phyloP scores from a whole-genome alignment of 2,113 vertebrate species.

The Elephas maximus region DNA sequence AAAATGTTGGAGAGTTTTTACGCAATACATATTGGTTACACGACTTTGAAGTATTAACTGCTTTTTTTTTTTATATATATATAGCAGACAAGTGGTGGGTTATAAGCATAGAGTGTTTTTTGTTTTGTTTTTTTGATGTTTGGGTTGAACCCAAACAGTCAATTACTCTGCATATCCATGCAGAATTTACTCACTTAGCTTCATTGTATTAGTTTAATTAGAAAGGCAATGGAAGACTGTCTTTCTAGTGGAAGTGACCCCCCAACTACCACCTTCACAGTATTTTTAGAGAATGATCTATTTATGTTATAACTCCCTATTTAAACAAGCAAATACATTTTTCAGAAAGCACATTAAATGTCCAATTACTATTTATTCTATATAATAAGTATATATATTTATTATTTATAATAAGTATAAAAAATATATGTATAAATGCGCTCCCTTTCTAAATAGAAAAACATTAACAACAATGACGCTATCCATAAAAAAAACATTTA shows the following conservation, averaged over 20 bases:
- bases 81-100: background rate
- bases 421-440: background rate
- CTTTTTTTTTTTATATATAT: background rate
- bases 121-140: constrained; percentile 15
- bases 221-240: background rate
- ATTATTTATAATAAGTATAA: background rate
- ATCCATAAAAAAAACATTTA: background rate
- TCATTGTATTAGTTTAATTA: constrained; percentile 60
- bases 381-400: background rate
- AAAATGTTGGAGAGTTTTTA: background rate
- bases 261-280: background rate
- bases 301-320: background rate
- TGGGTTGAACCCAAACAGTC: constrained; percentile 21
- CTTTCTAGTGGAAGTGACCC: background rate
- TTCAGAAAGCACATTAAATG: background rate
- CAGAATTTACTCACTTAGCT: constrained; percentile 18
- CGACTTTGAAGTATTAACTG: constrained; percentile 16
- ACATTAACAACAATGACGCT: background rate
- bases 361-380: background rate
- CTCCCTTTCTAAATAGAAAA: background rate
- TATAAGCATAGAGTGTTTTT: background rate
- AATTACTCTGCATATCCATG: background rate
- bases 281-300: background rate
- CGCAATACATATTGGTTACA: background rate
- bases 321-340: background rate